Conservation (phyloP, 2,888 invertebrate species). For the Gastracanthus pulcherrimus region DNA sequence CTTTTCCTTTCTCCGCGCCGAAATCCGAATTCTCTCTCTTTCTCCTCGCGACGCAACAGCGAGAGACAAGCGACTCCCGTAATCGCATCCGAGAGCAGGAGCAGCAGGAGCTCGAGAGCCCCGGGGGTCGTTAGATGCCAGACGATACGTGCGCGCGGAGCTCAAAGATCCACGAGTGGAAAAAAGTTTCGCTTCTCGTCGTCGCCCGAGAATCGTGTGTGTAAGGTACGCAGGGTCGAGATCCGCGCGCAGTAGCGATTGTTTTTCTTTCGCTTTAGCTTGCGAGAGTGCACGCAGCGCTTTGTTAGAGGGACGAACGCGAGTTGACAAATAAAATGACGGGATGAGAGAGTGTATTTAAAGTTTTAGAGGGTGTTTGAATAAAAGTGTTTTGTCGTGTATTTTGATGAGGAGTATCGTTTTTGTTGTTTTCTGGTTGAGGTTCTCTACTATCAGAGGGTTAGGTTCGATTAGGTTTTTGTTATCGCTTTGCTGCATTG, state of each 20-base stretch:
- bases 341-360: not conserved
- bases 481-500: too few species aligned
- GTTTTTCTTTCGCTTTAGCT: not conserved
- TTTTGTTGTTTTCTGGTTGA: too few species aligned
- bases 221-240: too few species aligned
- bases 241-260: not conserved
- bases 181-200: not conserved
- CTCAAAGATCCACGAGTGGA: not conserved
- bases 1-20: too few species aligned
- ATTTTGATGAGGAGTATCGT: not conserved
- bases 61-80: not conserved
- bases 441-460: too few species aligned
- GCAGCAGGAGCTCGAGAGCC: too few species aligned
- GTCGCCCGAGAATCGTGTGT: too few species aligned
- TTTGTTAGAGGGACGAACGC: not conserved
- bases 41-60: not conserved
- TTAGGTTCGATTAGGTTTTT: too few species aligned
- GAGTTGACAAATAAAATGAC: not conserved
- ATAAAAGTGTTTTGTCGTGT: not conserved
- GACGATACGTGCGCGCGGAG: not conserved
- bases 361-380: not conserved
- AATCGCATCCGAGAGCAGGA: not conserved
- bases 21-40: too few species aligned
- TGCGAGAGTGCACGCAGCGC: too few species aligned
- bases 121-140: too few species aligned